Conservation (phyloP, 2,888 invertebrate genomes). For the Timema podura region DNA sequence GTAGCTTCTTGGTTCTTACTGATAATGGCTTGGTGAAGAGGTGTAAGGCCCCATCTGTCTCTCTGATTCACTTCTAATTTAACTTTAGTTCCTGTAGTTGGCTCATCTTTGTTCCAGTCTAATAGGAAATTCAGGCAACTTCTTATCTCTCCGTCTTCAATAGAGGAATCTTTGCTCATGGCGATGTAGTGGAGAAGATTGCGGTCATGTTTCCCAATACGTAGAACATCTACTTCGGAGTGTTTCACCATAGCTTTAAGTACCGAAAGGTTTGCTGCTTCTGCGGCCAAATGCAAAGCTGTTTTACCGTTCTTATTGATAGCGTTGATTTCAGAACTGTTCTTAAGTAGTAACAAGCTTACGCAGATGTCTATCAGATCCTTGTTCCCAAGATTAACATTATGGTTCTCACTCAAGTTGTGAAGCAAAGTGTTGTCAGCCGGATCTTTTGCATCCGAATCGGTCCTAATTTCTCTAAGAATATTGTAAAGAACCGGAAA, state of each 20-base stretch:
- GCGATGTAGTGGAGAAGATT: neutral
- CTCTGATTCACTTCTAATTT: neutral
- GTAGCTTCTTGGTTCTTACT: neutral
- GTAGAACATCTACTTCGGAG: neutral
- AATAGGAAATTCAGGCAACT: neutral
- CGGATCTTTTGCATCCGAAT: neutral
- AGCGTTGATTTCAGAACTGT: neutral
- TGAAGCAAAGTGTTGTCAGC: neutral
- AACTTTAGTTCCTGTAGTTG: neutral
- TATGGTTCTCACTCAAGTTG: neutral
- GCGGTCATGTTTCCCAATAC: neutral
- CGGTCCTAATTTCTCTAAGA: neutral
- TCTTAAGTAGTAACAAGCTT: neutral
- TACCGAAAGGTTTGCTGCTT: neutral
- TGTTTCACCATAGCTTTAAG: neutral
- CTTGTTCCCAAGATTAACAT: neutral
- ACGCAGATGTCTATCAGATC: neutral
- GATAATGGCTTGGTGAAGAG: neutral
- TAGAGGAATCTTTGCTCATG: neutral
- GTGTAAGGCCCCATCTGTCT: slow-evolving; percentile 1
- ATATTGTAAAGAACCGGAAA: neutral
- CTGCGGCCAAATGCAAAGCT: neutral
- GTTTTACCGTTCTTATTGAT: neutral
- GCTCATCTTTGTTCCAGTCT: neutral
- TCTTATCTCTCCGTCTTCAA: neutral